A percentile compares a stretch with the other conserved stretches of the same genome.
Evolutionary conservation across 2,888 invertebrate genomes (phyloP).

Genomic region (Cabera pusaria): DNA sequence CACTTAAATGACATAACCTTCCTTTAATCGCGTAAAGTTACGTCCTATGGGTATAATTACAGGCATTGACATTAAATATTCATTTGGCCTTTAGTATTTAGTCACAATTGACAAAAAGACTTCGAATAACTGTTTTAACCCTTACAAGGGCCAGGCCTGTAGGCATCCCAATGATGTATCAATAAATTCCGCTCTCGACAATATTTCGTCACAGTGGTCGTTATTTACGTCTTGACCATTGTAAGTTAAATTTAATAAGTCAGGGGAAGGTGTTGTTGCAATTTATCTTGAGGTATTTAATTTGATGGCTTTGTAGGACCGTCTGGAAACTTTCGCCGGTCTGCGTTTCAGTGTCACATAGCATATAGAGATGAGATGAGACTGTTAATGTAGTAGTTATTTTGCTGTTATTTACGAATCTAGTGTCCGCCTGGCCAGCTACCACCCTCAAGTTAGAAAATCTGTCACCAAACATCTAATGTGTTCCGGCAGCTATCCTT

Average conservation of each 20-base stretch:
- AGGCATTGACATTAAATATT: constrained; percentile 17
- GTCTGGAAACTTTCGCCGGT: too few species aligned
- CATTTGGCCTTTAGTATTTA: constrained; percentile 34
- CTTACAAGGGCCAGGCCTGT: constrained; percentile 51
- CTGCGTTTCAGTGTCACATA: too few species aligned
- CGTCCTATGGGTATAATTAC: constrained; percentile 16
- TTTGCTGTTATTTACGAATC: too few species aligned
- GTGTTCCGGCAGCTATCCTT: too few species aligned
- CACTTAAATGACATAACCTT: constrained; percentile 7
- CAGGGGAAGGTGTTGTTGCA: constrained; percentile 26
- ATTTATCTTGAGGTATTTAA: constrained; percentile 14
- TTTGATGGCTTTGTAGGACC: too few species aligned
- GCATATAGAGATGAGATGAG: too few species aligned
- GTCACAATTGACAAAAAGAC: constrained; percentile 51
- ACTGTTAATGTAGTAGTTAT: too few species aligned
- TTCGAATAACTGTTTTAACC: constrained; percentile 38
- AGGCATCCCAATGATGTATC: constrained; percentile 61
- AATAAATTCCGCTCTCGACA: constrained; percentile 54
- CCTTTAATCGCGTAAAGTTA: constrained; percentile 8
- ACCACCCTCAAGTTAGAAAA: too few species aligned
- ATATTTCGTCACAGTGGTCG: constrained; percentile 44
- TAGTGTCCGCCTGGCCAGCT: too few species aligned
- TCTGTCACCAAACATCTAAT: too few species aligned
- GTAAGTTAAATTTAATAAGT: constrained; percentile 40
- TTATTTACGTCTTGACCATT: constrained; percentile 42